These are phyloP conservation scores for Oncorhynchus kisutch DNA, from an alignment of 2,113 vertebrate species.

Conservation along the genomic window DNA sequence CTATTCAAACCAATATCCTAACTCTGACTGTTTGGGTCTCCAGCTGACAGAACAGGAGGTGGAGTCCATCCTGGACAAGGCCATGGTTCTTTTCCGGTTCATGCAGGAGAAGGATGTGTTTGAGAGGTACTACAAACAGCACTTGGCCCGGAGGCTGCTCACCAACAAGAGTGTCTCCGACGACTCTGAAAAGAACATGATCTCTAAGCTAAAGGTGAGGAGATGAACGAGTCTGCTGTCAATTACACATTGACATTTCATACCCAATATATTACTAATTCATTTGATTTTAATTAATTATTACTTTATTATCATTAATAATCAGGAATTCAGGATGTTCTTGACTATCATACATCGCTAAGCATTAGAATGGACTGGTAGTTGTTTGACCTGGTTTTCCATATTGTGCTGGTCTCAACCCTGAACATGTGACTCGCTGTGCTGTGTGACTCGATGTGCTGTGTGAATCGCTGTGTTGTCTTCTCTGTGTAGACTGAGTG, in stretches of 20 bases:
- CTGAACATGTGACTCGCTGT: not conserved
- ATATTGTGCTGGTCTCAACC: not conserved
- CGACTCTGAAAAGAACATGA: conserved; percentile 97
- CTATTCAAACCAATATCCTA: not conserved
- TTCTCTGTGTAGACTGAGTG: conserved; percentile 85
- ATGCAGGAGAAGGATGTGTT: conserved; percentile 99
- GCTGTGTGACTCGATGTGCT: too few relatives aligned
- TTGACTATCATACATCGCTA: too few relatives aligned
- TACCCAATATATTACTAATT: too few relatives aligned
- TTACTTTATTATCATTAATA: too few relatives aligned
- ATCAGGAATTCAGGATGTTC: too few relatives aligned
- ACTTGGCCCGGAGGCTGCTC: conserved; percentile 91
- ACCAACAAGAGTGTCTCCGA: conserved; percentile 97
- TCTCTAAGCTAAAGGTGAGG: conserved; percentile 93
- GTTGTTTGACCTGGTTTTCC: too few relatives aligned
- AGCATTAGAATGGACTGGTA: too few relatives aligned
- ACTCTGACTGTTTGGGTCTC: conserved; percentile 1
- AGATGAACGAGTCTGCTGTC: too few relatives aligned
- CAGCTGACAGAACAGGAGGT: conserved; percentile 98
- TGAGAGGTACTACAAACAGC: conserved; percentile 95
- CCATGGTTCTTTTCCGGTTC: conserved; percentile 98
- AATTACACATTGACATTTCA: not conserved
- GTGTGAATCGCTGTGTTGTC: too few relatives aligned
- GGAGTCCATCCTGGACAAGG: conserved; percentile 97
- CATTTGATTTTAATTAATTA: too few relatives aligned